Evolutionary conservation across 1,140 invertebrate genomes (phyloP).

Genomic region (Colletes gigas): DNA sequence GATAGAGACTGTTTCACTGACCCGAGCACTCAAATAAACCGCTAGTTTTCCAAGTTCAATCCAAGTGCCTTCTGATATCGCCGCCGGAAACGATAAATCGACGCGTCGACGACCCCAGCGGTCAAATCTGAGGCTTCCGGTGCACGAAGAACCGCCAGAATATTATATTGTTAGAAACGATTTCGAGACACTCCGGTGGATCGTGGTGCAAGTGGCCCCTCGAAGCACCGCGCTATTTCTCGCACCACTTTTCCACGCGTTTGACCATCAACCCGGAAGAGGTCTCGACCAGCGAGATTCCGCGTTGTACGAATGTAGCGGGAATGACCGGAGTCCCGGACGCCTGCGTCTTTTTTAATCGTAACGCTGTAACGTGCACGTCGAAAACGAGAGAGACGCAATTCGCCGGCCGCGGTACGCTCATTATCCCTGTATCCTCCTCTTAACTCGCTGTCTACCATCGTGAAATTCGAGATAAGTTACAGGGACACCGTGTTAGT

Average conservation of each 20-base stretch:
- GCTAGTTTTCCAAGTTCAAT: neutral
- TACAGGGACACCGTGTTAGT: neutral
- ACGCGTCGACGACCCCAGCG: too few species aligned
- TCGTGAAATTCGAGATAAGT: slow-evolving; percentile 16
- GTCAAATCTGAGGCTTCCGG: too few species aligned
- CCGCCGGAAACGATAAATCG: too few species aligned
- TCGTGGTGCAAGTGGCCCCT: too few species aligned
- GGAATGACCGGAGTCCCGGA: neutral
- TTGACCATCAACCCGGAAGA: too few species aligned
- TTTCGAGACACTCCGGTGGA: too few species aligned
- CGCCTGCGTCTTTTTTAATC: slow-evolving; percentile 25
- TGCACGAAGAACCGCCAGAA: too few species aligned
- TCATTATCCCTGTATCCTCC: slow-evolving; percentile 8
- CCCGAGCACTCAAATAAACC: neutral
- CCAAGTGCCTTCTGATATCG: neutral
- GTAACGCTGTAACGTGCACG: neutral
- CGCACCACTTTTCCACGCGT: neutral
- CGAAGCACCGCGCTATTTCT: neutral
- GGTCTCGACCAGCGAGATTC: neutral
- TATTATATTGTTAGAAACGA: too few species aligned
- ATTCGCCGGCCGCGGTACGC: slow-evolving; percentile 21
- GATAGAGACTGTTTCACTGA: neutral
- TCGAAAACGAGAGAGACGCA: neutral
- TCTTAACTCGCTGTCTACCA: neutral
- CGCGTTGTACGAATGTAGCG: neutral